Conservation (phyloP, 2,113 vertebrate species). For the Archocentrus centrarchus region DNA sequence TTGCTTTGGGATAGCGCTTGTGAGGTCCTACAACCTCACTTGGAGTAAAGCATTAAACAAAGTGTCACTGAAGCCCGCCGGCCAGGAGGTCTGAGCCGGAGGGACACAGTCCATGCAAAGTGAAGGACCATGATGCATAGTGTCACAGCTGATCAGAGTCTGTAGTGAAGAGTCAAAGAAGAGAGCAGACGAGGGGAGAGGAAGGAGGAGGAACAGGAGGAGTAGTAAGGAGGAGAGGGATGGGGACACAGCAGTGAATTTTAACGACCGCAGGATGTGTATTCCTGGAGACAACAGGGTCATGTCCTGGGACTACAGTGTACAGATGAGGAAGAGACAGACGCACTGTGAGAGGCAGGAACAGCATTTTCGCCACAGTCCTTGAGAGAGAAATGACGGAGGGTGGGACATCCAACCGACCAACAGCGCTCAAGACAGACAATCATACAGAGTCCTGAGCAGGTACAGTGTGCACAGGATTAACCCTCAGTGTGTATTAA, state of each 20-base stretch:
- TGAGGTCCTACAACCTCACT: conserved; percentile 91
- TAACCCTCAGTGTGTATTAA: conserved; percentile 88
- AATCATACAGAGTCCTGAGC: conserved; percentile 84
- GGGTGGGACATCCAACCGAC: conserved; percentile 36
- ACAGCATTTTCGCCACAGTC: conserved; percentile 52
- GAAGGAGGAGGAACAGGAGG: not conserved
- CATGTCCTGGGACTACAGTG: conserved; percentile 61
- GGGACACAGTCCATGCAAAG: conserved; percentile 89
- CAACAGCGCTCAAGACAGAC: conserved; percentile 68
- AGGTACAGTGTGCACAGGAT: conserved; percentile 86
- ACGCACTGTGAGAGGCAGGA: conserved; percentile 50
- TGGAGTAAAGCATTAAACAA: conserved; percentile 90
- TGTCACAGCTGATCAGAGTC: conserved; percentile 90
- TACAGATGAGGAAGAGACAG: conserved; percentile 45
- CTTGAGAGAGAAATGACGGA: conserved; percentile 23
- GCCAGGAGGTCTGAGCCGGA: conserved; percentile 78
- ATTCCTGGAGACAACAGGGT: conserved; percentile 63
- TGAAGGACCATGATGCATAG: conserved; percentile 97
- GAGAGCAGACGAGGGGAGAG: not conserved
- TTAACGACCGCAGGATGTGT: conserved; percentile 46
- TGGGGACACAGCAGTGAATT: conserved; percentile 50
- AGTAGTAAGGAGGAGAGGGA: not conserved
- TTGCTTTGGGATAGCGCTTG: conserved; percentile 99
- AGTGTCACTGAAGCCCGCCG: conserved; percentile 84
- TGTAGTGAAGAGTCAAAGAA: conserved; percentile 58